Base-by-base conservation (phyloP, 2,888 invertebrate genomes). In the Doris montereyensis region DNA sequence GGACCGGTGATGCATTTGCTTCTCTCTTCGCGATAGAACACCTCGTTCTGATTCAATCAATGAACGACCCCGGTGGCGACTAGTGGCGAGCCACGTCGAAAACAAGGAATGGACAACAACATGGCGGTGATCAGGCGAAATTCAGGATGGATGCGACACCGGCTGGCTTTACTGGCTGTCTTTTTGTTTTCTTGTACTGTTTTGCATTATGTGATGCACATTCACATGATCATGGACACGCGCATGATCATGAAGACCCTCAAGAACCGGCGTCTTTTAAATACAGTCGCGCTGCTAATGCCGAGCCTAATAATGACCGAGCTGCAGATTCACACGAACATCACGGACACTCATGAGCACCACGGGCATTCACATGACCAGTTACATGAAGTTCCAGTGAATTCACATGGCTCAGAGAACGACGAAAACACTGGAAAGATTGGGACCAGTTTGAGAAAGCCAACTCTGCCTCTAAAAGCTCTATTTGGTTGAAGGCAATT, bases 401-500 rank as follows among this genome's bases (percentile, higher is more conserved):
- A 78, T 4, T 24, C 76, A 17, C 77, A 71, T 17, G 70, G 81
- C 13, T 78, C 74, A 78, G 58, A 62, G 3, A 77, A 71, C 4
- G 78, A 83, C 26, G 74, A 76, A 30, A 28, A 72, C 17, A 67
- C 32, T 34, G 65, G 62, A 17, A 32, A 67, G 62, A 60, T 62
- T 10, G 3, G 21, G 65, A 58, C 34, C 28, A 60, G 62, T 8
- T 8, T 4, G 17, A 21, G 4, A 74, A 17, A 2, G 5, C 52
- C 24, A 67, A 74, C 13, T 26, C 21, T 0, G 24, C 26, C 8
- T 17, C 28, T 87, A 77, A 90, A 92, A 86, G 87, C 91, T 82
- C 86, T 90, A 86, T 95, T 35, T 97, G 97, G 95, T 85, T 95
- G 32, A 94, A 95, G 91, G 97, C 98, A 0, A 93, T 98, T 88